These are phyloP conservation scores for Sphaeramia orbicularis DNA, from an alignment of 2,797 vertebrate genomes.

Conservation along the genomic window DNA sequence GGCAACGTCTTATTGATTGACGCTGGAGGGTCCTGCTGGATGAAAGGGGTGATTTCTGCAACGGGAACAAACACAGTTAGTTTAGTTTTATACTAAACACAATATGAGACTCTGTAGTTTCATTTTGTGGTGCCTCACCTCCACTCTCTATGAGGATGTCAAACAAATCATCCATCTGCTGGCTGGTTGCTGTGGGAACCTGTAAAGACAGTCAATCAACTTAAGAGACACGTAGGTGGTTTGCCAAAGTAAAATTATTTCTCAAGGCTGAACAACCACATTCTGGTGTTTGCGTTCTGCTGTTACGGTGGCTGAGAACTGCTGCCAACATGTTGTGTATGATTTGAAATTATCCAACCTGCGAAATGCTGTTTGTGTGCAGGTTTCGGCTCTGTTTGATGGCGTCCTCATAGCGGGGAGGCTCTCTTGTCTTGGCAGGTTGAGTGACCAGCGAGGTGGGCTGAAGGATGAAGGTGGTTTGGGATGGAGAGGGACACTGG, in stretches of 20 bases:
- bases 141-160: constrained; percentile 98
- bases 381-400: constrained; percentile 93
- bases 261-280: constrained; percentile 19
- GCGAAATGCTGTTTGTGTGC: constrained; percentile 78
- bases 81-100: neutral
- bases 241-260: neutral
- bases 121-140: constrained; percentile 82
- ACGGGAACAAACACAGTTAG: neutral
- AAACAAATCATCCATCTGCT: constrained; percentile 99
- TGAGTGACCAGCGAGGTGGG: constrained; percentile 83
- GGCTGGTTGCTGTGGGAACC: constrained; percentile 92
- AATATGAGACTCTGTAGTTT: neutral
- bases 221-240: constrained; percentile 37
- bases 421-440: constrained; percentile 89
- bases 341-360: constrained; percentile 72
- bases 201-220: constrained; percentile 65
- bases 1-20: constrained; percentile 89
- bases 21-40: constrained; percentile 89
- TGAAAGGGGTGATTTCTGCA: constrained; percentile 94
- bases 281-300: neutral
- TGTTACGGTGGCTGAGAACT: neutral
- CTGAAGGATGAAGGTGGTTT: constrained; percentile 86
- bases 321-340: neutral
- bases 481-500: constrained; percentile 79
- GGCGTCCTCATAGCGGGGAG: constrained; percentile 96